Evolutionary conservation across 2,888 invertebrate genomes (phyloP).

Genomic region (Emmelina monodactyla): DNA sequence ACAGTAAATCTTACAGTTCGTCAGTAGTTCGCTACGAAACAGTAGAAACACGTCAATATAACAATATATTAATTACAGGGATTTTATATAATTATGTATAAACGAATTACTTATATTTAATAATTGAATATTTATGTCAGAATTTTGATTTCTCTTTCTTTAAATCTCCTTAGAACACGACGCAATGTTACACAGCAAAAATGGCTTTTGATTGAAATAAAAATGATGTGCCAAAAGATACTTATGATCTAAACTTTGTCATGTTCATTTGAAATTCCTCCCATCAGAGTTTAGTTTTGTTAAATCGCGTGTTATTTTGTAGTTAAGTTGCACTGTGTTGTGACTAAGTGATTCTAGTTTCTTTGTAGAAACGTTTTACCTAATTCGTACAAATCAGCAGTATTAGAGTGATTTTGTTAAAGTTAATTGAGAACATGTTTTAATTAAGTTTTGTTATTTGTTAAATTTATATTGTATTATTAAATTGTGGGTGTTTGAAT

Average conservation of each 20-base stretch:
- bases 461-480: slow-evolving; percentile 37
- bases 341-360: slow-evolving; percentile 39
- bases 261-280: neutral
- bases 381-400: slow-evolving; percentile 65
- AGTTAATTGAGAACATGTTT: slow-evolving; percentile 53
- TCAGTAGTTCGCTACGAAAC: slow-evolving; percentile 25
- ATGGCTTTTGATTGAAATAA: slow-evolving; percentile 19
- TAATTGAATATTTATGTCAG: slow-evolving; percentile 7
- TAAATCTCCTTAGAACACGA: neutral
- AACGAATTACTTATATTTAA: slow-evolving; percentile 17
- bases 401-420: slow-evolving; percentile 67
- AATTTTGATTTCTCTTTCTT: neutral
- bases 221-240: slow-evolving; percentile 52
- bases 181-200: neutral
- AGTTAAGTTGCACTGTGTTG: slow-evolving; percentile 25
- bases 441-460: slow-evolving; percentile 65
- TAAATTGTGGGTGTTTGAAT: slow-evolving; percentile 1
- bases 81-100: slow-evolving; percentile 43
- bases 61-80: slow-evolving; percentile 66
- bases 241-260: too few relatives aligned
- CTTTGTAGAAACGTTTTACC: slow-evolving; percentile 38
- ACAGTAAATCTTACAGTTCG: slow-evolving; percentile 22
- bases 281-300: slow-evolving; percentile 1
- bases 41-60: slow-evolving; percentile 49
- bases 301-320: slow-evolving; percentile 10